Conservation (phyloP, 1,140 invertebrate genomes). For the Trachymyrmex cornetzi region DNA sequence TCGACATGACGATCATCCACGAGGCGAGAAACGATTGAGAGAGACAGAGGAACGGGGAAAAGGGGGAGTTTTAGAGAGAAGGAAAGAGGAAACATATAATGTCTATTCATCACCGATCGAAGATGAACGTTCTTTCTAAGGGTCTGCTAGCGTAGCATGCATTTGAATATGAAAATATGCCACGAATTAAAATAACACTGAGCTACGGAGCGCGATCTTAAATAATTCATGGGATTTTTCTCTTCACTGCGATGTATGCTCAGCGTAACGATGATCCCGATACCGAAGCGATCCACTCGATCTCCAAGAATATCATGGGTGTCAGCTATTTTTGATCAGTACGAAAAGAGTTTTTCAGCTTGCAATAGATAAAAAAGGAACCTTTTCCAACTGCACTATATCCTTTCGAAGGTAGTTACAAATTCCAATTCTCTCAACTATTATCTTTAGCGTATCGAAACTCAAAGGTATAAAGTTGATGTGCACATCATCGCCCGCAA, state of each 20-base stretch:
- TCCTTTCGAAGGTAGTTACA: neutral
- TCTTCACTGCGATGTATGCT: conserved; percentile 37
- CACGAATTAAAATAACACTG: conserved; percentile 82
- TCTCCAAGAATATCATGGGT: conserved; percentile 10
- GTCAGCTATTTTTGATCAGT: conserved; percentile 14
- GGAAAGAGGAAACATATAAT: conserved; percentile 59
- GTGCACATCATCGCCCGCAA: neutral
- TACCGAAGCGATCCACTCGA: neutral
- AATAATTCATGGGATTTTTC: conserved; percentile 80
- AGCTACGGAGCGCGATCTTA: conserved; percentile 71
- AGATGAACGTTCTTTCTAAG: conserved; percentile 69
- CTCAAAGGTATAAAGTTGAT: conserved; percentile 1
- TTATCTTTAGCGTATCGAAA: neutral
- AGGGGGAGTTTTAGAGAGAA: neutral
- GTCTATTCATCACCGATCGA: conserved; percentile 79
- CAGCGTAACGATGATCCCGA: conserved; percentile 14
- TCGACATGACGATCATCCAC: conserved; percentile 44
- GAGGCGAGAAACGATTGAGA: conserved; percentile 37
- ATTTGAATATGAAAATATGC: conserved; percentile 82
- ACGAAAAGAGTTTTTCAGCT: conserved; percentile 14
- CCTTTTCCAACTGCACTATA: neutral
- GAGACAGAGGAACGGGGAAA: neutral
- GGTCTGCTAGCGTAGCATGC: conserved; percentile 50
- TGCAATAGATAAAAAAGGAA: neutral
- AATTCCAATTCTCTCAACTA: neutral